Evolutionary conservation across 2,797 vertebrate genomes (phyloP).

Genomic region (Tragopan temminckii): DNA sequence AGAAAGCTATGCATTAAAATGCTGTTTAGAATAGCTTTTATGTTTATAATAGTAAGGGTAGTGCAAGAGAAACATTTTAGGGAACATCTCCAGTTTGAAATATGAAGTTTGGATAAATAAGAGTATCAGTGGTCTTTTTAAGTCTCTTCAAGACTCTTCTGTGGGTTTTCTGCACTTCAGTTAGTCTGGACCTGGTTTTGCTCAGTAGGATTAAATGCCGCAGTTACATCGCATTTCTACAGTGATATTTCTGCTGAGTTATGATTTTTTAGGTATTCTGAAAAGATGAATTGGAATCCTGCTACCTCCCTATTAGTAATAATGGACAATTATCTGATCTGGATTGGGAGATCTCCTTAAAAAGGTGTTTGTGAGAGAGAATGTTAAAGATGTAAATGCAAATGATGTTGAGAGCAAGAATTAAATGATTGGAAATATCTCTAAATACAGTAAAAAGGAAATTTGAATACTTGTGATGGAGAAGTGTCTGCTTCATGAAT

Average conservation of each 20-base stretch:
- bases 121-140: background rate
- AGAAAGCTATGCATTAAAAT: background rate
- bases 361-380: background rate
- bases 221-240: background rate
- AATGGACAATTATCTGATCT: background rate
- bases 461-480: background rate
- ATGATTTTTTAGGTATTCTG: background rate
- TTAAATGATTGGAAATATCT: background rate
- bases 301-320: background rate
- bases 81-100: background rate
- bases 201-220: background rate
- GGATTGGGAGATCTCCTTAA: background rate
- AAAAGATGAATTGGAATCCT: background rate
- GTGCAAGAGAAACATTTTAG: background rate
- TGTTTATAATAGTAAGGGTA: background rate
- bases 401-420: background rate
- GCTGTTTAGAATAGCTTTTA: background rate
- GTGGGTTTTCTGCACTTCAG: background rate
- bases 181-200: background rate
- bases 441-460: background rate
- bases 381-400: background rate
- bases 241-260: background rate
- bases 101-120: background rate
- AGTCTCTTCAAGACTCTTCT: background rate
- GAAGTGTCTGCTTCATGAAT: slow-evolving; percentile 40